These are phyloP conservation scores for Heliocidaris erythrogramma DNA, from an alignment of 35 echinoderm and acorn worm genomes.

Conservation along the genomic window DNA sequence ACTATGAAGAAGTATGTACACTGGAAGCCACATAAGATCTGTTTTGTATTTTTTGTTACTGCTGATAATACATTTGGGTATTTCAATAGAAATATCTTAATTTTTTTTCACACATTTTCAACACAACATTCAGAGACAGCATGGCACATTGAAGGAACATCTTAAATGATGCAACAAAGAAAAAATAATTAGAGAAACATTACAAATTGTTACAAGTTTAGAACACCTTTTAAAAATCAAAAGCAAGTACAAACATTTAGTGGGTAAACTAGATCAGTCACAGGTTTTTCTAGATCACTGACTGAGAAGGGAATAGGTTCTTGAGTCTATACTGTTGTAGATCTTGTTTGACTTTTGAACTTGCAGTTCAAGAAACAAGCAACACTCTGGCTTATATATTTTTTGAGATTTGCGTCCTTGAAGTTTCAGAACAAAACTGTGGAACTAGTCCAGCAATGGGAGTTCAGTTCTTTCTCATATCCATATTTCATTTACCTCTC, in stretches of 20 bases:
- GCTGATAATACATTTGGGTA: not conserved
- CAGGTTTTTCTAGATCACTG: not conserved
- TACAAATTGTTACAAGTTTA: not conserved
- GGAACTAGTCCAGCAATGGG: not conserved
- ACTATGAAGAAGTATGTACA: too few species aligned
- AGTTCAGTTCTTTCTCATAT: not conserved
- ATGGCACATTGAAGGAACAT: not conserved
- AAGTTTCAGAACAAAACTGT: not conserved
- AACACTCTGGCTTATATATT: not conserved
- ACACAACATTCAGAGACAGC: not conserved
- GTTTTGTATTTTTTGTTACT: not conserved
- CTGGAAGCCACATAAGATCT: too few species aligned
- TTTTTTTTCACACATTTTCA: not conserved
- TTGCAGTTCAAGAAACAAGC: not conserved
- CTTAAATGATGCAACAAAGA: not conserved
- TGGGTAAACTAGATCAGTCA: not conserved
- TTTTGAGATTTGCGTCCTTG: not conserved
- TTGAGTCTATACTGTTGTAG: not conserved
- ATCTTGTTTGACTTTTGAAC: not conserved
- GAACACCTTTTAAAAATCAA: not conserved
- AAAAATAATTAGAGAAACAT: not conserved
- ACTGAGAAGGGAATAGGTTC: not conserved
- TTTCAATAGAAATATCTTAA: not conserved
- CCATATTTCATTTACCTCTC: constrained; percentile 3
- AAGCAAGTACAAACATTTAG: not conserved